Percentiles rank a stretch among this genome's conserved stretches.
phyloP scores from a whole-genome alignment of 2,888 invertebrate genomes.

The Odiellus spinosus region DNA sequence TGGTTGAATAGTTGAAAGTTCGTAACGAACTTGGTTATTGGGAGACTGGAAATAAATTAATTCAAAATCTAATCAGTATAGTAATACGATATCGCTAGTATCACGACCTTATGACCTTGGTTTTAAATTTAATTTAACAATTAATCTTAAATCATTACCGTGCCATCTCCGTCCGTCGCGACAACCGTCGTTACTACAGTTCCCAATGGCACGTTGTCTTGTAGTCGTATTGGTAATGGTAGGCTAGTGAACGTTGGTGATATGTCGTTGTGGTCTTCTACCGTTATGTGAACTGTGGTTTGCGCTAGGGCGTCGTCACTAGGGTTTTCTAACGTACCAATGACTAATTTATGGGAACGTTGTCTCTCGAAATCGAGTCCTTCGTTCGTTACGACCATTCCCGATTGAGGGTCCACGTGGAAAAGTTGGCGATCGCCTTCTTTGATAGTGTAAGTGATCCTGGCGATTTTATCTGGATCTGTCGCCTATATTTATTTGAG shows the following conservation, averaged over 20 bases:
- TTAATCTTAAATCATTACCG: constrained; percentile 28
- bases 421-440: constrained; percentile 68
- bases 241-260: constrained; percentile 70
- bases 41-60: constrained; percentile 18
- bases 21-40: constrained; percentile 38
- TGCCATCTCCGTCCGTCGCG: constrained; percentile 69
- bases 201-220: constrained; percentile 67
- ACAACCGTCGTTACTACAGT: constrained; percentile 57
- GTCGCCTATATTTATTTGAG: no score
- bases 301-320: constrained; percentile 34
- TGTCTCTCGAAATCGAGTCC: constrained; percentile 63
- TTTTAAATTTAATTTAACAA: not conserved
- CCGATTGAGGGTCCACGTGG: constrained; percentile 61
- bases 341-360: constrained; percentile 51
- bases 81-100: not conserved
- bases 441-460: constrained; percentile 61
- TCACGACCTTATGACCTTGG: no score
- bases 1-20: constrained; percentile 55
- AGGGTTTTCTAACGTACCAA: constrained; percentile 70
- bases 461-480: constrained; percentile 53
- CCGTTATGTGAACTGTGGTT: not conserved
- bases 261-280: constrained; percentile 68
- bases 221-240: constrained; percentile 62
- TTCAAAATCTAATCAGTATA: not conserved
- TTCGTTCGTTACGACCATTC: constrained; percentile 55